Base-by-base conservation (phyloP, 2,797 vertebrate genomes). In the Coregonus suidteri region DNA sequence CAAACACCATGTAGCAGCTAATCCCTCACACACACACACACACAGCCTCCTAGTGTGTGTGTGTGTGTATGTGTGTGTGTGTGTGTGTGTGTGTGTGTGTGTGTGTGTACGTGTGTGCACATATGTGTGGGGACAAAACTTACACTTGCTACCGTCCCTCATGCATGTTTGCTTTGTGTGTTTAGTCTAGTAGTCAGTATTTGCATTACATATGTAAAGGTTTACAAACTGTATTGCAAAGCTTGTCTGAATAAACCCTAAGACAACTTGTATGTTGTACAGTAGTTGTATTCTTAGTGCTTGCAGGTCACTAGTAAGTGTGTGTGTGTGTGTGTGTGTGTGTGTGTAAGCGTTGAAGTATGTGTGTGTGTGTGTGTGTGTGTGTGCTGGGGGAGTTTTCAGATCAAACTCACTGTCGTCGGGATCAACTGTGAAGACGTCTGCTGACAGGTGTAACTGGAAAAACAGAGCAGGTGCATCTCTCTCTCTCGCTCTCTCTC, bases 381-480 rank as follows among this genome's bases (percentile, higher is more conserved):
- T 3, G 41, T 9, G 37, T 41, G 37, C 86, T 85, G 59, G 83
- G 90, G 86, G 86, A 83, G 87, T 86, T 87, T 86, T 72, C 66
- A 89, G 88, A 92, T 93, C 90, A 94, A 93, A 92, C 91, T 87
- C 87, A 84, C 87, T 90, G 92, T 92, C 90, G 87, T 91, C 91
- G 80, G 83, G 85, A 85, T 68, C 85, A 73, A 53, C 78, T 0
- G 75, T 68, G 73, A 84, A 90, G 90, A 93, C 83, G 86, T 41
- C 87, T 77, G 75, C 87, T 86, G 90, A 95, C 93, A 94, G 92
- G 41, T 47, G 41, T 47, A 11, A 9, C 41, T 47, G 41, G 41
- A 47, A 47, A 47, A 47, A 47, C 41, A 11, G 41, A 47, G 41
- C 41, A 47, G 41, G 92, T 94, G 92, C 91, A 85, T 91, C 73